phyloP scores from a whole-genome alignment of 2,797 vertebrate species.

The Myotis daubentonii region DNA sequence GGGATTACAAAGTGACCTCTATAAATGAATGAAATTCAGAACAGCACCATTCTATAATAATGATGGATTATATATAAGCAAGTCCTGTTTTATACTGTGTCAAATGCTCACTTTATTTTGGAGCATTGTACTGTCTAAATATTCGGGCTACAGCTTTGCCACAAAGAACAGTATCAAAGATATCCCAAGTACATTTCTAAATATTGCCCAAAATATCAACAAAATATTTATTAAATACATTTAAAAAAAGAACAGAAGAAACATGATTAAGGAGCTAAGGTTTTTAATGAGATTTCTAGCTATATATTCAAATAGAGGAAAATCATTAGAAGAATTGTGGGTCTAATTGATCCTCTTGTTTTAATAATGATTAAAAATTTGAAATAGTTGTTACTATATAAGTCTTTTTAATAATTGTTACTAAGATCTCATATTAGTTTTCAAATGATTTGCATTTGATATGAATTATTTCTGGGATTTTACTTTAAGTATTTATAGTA shows the following conservation, averaged over 20 bases:
- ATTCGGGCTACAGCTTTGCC: background rate
- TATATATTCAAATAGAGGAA: background rate
- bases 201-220: background rate
- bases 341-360: background rate
- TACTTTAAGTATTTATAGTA: constrained; percentile 18
- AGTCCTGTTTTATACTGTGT: background rate
- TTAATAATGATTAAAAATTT: constrained; percentile 18
- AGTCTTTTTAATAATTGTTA: background rate
- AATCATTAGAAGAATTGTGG: background rate
- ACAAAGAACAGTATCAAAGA: background rate
- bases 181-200: background rate
- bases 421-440: background rate
- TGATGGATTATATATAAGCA: constrained; percentile 19
- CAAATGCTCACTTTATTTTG: constrained; percentile 23
- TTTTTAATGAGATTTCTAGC: background rate
- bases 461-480: constrained; percentile 21
- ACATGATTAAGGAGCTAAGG: background rate
- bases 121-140: background rate
- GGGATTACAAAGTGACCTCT: constrained; percentile 47
- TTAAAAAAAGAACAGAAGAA: background rate
- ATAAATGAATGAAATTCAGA: constrained; percentile 49
- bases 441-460: background rate
- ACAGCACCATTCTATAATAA: background rate
- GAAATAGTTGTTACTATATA: background rate
- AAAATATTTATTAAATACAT: constrained; percentile 40